Evolutionary conservation across 2,888 invertebrate genomes (phyloP).

Genomic region (Drosophila siamana): DNA sequence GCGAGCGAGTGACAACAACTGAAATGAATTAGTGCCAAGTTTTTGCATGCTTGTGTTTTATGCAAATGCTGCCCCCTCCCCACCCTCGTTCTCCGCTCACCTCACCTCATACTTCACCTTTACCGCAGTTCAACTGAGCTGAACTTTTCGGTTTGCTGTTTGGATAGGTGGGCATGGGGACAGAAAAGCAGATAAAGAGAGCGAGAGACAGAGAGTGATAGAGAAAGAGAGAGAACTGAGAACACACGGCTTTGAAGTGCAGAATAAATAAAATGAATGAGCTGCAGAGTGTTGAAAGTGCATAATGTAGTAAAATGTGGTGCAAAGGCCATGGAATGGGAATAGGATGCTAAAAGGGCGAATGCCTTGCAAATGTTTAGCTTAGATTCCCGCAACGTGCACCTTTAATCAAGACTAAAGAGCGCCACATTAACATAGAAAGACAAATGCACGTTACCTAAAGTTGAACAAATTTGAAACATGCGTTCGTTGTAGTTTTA

Average conservation of each 20-base stretch:
- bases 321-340: background rate
- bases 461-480: too few species aligned
- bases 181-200: background rate
- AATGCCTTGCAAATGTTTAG: background rate
- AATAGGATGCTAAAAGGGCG: background rate
- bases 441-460: background rate
- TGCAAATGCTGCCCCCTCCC: constrained; percentile 59
- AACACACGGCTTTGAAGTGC: constrained; percentile 73
- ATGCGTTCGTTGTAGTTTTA: too few species aligned
- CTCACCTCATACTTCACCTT: constrained; percentile 21
- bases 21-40: constrained; percentile 73
- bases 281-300: constrained; percentile 73
- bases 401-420: constrained; percentile 40
- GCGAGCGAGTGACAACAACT: constrained; percentile 31
- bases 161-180: constrained; percentile 65
- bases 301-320: constrained; percentile 67
- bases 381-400: constrained; percentile 12
- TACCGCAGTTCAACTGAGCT: constrained; percentile 24
- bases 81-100: constrained; percentile 11
- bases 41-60: constrained; percentile 72
- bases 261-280: constrained; percentile 78
- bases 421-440: background rate
- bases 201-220: background rate
- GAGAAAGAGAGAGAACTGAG: constrained; percentile 13
- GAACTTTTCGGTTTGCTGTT: constrained; percentile 55